Evolutionary conservation across 2,797 vertebrate species (phyloP).

Genomic region (Phoebastria nigripes): DNA sequence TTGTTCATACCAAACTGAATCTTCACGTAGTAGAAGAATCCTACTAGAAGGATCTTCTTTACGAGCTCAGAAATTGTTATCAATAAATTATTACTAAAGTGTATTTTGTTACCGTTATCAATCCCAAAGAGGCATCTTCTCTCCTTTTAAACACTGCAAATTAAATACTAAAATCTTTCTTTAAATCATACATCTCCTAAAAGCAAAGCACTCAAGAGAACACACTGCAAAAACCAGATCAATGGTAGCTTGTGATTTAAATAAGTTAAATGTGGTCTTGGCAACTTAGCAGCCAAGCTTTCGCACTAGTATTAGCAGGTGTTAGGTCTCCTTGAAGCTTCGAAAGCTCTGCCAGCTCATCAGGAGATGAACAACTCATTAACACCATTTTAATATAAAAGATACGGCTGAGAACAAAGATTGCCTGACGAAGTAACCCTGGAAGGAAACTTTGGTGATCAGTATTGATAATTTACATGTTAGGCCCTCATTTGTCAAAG

Average conservation of each 20-base stretch:
- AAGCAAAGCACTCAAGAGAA: not conserved
- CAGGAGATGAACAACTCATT: conserved; percentile 5
- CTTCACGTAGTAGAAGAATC: not conserved
- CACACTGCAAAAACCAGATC: not conserved
- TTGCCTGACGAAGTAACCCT: not conserved
- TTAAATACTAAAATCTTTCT: not conserved
- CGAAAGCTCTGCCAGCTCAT: not conserved
- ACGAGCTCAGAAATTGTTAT: not conserved
- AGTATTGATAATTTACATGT: not conserved
- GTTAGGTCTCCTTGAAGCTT: conserved; percentile 5
- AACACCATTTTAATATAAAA: not conserved
- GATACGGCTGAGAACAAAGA: not conserved
- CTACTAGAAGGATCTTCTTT: not conserved
- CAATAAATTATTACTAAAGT: not conserved
- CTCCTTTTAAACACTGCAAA: not conserved
- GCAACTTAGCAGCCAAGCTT: not conserved
- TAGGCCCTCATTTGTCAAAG: not conserved
- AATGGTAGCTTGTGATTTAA: not conserved
- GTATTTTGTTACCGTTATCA: not conserved
- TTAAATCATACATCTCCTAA: not conserved
- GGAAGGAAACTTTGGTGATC: not conserved
- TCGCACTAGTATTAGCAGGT: not conserved
- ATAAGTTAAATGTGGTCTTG: not conserved
- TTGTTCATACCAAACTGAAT: not conserved
- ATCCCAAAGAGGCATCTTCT: not conserved